Evolutionary conservation across 2,113 vertebrate species (phyloP).

Genomic region (Alces alces): DNA sequence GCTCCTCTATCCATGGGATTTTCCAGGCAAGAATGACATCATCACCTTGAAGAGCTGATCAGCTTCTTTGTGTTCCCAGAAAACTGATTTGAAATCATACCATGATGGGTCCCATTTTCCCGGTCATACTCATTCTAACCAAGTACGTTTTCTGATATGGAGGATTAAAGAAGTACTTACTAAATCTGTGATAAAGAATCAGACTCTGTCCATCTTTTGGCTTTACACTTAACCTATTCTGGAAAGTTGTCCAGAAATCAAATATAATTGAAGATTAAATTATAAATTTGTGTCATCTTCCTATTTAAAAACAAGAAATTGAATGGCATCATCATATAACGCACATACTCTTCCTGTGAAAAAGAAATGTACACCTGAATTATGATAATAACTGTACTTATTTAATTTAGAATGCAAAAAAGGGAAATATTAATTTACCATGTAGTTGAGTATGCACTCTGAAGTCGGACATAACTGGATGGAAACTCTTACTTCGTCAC

Average conservation of each 20-base stretch:
- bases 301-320: neutral
- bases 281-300: neutral
- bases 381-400: neutral
- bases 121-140: neutral
- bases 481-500: neutral
- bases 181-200: neutral
- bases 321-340: neutral
- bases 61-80: neutral
- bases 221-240: neutral
- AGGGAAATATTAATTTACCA: neutral
- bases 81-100: neutral
- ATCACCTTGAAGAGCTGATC: neutral
- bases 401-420: neutral
- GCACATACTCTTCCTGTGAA: neutral
- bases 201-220: neutral
- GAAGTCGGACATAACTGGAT: neutral
- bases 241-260: neutral
- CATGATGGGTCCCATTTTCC: neutral
- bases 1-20: too few relatives aligned
- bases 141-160: neutral
- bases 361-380: neutral
- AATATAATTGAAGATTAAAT: neutral
- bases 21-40: too few relatives aligned
- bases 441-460: neutral
- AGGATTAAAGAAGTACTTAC: neutral